These are phyloP conservation scores for Drosophila auraria DNA, from an alignment of 1,140 invertebrate species.

Conservation along the genomic window DNA sequence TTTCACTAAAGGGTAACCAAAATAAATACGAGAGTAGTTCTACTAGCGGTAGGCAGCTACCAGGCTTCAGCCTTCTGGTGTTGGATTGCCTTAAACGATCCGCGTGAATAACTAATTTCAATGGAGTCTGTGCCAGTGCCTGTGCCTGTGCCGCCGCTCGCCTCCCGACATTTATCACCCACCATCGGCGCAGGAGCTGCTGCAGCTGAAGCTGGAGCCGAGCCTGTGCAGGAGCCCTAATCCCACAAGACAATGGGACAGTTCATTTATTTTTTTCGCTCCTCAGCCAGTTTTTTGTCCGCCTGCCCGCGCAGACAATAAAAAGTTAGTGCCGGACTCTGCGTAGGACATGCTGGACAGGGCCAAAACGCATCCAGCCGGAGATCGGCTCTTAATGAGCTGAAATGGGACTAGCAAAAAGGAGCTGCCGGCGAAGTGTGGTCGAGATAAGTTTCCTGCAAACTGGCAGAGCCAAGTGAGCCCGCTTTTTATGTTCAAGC, in stretches of 20 bases:
- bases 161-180: conserved; percentile 79
- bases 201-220: not conserved
- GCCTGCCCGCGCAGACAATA: conserved; percentile 36
- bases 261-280: conserved; percentile 51
- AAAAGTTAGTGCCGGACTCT: conserved; percentile 41
- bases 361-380: conserved; percentile 35
- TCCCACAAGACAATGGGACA: conserved; percentile 42
- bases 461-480: conserved; percentile 13
- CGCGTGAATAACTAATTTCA: conserved; percentile 84
- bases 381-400: conserved; percentile 38
- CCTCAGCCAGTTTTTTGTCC: conserved; percentile 7
- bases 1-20: conserved; percentile 7
- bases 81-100: conserved; percentile 84
- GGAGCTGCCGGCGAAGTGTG: conserved; percentile 22
- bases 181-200: conserved; percentile 59
- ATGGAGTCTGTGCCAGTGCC: conserved; percentile 71
- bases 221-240: conserved; percentile 46
- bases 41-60: conserved; percentile 43
- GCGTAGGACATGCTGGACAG: conserved; percentile 40
- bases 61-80: conserved; percentile 62
- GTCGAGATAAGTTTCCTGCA: conserved; percentile 41
- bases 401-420: conserved; percentile 34
- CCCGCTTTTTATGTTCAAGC: not conserved
- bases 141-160: conserved; percentile 50
- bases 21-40: conserved; percentile 28